Base-by-base conservation (phyloP, 2,113 vertebrate genomes). In the Oplegnathus fasciatus region DNA sequence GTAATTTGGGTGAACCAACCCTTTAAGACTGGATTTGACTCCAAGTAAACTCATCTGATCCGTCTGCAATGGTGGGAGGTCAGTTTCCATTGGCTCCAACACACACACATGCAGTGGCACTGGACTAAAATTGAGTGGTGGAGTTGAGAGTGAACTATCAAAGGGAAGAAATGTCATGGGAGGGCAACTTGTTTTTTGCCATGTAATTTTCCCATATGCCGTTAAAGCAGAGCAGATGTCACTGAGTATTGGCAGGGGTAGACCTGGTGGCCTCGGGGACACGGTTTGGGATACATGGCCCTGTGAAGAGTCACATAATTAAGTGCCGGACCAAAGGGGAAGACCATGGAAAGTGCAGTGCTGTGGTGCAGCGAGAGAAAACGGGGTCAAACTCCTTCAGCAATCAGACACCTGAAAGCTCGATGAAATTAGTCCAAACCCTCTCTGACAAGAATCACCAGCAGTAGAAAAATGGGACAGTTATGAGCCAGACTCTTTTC, bases 211-310 rank as follows among this genome's bases (percentile, higher is more conserved):
- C 84, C 88, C 86, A 90, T 92, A 89, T 86, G 86, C 64, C 50
- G 55, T 88, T 84, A 89, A 91, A 91, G 82, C 81, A 76, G 88
- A 91, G 84, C 91, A 91, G 88, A 92, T 93, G 91, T 83, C 86
- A 69, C 86, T 57, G 87, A 81, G 78, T 74, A 80, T 89, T 91
- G 89, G 91, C 90, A 75, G 48, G 54, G 87, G 62, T n/a, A 58
- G 85, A 87, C 77, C 76, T 32, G 62, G 74, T 75, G 73, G 79
- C 81, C 78, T 82, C 44, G 1, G 80, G 88, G 91, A 90, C 61
- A 32, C 14, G 5, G 83, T 87, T 78, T 78, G 74, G 58, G 88
- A 85, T 76, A 66, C 67, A 74, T 57, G 50, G 62, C 60, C 69
- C 82, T 79, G 81, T 85, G 66, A 91, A 89, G 73, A 87, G 78